Conservation (phyloP, 2,113 vertebrate genomes). For the Esox niger region DNA sequence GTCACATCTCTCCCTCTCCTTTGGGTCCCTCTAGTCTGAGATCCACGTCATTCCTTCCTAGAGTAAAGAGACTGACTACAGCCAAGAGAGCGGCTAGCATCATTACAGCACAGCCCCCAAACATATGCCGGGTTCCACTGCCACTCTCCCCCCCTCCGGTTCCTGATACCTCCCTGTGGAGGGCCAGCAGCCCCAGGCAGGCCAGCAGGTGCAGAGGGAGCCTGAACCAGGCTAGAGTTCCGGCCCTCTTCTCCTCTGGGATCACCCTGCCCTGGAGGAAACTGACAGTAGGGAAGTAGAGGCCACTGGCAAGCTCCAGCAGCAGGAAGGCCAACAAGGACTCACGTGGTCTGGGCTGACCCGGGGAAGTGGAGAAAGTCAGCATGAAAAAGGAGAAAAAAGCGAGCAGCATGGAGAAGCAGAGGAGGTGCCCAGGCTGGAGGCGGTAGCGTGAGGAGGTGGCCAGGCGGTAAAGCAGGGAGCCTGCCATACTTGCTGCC, state of each 20-base stretch:
- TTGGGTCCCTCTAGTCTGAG: conserved; percentile 72
- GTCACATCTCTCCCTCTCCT: conserved; percentile 67
- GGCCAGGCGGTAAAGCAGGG: conserved; percentile 82
- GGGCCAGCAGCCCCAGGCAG: conserved; percentile 83
- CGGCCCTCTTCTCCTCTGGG: conserved; percentile 80
- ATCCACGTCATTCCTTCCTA: conserved; percentile 81
- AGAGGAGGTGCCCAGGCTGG: conserved; percentile 86
- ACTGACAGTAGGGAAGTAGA: conserved; percentile 91
- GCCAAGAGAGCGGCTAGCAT: conserved; percentile 87
- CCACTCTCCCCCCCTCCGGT: conserved; percentile 79
- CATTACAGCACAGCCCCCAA: conserved; percentile 80
- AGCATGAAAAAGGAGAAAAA: conserved; percentile 93
- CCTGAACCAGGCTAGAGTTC: conserved; percentile 88
- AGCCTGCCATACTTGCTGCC: conserved; percentile 87
- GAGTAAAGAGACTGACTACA: conserved; percentile 82
- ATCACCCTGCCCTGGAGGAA: conserved; percentile 87
- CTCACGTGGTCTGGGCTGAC: conserved; percentile 82
- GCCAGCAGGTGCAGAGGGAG: conserved; percentile 87
- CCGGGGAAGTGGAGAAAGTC: conserved; percentile 84
- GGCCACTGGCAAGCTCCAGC: conserved; percentile 85
- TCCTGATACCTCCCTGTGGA: conserved; percentile 84
- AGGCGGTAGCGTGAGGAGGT: conserved; percentile 82
- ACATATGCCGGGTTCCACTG: conserved; percentile 87
- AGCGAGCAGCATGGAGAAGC: conserved; percentile 83
- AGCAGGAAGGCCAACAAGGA: conserved; percentile 90